Percentiles rank a stretch among this genome's conserved stretches.
These are phyloP conservation scores for Xiphophorus hellerii DNA, from an alignment of 2,113 vertebrate species.

Conservation along the genomic window DNA sequence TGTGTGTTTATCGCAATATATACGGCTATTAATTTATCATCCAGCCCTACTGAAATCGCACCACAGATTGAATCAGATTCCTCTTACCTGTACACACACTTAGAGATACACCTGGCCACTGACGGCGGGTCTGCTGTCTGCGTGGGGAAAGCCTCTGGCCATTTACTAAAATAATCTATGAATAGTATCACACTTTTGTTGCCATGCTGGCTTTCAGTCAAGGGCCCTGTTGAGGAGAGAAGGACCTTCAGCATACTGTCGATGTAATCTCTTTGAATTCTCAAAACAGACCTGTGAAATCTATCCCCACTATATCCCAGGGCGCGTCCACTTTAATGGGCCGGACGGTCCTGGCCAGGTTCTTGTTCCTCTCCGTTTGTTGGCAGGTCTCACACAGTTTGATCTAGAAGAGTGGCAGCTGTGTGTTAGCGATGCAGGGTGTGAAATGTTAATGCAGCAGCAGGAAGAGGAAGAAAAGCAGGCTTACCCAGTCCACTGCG, in stretches of 20 bases:
- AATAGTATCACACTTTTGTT: conserved; percentile 81
- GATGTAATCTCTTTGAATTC: background rate
- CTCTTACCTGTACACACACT: conserved; percentile 86
- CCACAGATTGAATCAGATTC: too few species aligned
- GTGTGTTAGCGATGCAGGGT: background rate
- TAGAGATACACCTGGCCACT: conserved; percentile 85
- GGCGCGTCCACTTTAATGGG: conserved; percentile 86
- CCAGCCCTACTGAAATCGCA: too few species aligned
- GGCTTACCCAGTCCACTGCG: conserved; percentile 90
- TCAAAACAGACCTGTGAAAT: conserved; percentile 80
- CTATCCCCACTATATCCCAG: conserved; percentile 88
- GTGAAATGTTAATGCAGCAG: background rate
- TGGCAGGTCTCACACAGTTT: conserved; percentile 91
- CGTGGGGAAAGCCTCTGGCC: conserved; percentile 87
- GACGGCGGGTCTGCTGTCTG: conserved; percentile 82
- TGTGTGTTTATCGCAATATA: too few species aligned
- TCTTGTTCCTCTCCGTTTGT: conserved; percentile 87
- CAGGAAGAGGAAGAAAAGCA: background rate
- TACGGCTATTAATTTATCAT: too few species aligned
- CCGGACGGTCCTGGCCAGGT: conserved; percentile 70
- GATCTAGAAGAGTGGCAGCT: conserved; percentile 76
- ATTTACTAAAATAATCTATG: conserved; percentile 90
- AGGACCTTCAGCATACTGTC: background rate
- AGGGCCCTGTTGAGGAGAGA: conserved; percentile 80
- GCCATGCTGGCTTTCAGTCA: conserved; percentile 81